Base-by-base conservation (phyloP, 2,888 invertebrate species). In the Pyrgus malvae region DNA sequence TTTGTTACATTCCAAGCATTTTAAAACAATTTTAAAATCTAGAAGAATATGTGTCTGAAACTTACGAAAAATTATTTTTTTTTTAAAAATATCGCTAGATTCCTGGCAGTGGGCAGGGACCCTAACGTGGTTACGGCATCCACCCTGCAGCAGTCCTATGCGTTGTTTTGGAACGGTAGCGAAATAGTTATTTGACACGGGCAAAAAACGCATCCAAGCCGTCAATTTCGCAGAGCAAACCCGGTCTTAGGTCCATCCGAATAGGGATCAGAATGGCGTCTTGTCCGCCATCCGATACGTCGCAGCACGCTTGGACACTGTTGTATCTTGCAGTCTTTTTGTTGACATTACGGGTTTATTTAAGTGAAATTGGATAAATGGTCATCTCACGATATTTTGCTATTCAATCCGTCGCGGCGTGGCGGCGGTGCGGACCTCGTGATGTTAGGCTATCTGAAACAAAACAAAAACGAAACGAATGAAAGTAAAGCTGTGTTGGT, bases 301-400 rank as follows among this genome's bases (percentile, higher is more conserved):
- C 68, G 41, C 69, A 67, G 69, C 77, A 71, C 73, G 78, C 72
- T 74, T 65, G 70, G 72, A 63, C 72, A 76, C 73, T 78, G 80
- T 72, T 66, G 58, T 67, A 69, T 74, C 72, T n/a, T n/a, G 77
- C 83, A 71, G 76, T 82, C 83, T 84, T 88, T 88, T 88, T 89
- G 82, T 81, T 76, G 75, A 85, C 78, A 87, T 85, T 83, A 83
- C 86, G 72, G 80, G 83, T 87, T 86, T 86, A 87, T 88, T 88
- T 88, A 87, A 88, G 87, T 81, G 90, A 88, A 90, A 90, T 88
- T 86, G 79, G 85, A 89, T 90, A 90, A 91, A 91, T 87, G 87
- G 85, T 83, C 82, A 85, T 81, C 81, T 83, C 82, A 74, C 75
- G 67, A 80, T 80, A 80, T 83, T 78, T 74, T 72, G 72, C 79